Base-by-base conservation (phyloP, 2,888 invertebrate species). In the Megaustenia siamemsis region DNA sequence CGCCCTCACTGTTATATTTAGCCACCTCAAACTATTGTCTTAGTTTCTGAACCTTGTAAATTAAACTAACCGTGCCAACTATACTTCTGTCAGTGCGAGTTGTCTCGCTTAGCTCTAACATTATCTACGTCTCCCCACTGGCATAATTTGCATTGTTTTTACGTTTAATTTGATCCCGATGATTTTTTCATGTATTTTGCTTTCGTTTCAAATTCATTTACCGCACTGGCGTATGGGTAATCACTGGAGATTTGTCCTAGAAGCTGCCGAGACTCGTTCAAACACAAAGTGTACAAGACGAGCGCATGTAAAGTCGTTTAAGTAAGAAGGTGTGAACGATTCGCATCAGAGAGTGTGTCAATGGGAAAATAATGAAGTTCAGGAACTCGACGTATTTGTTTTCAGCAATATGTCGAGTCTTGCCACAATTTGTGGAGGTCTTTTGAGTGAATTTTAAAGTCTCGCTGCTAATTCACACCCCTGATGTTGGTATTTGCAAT, bases 341-440 rank as follows among this genome's bases (percentile, higher is more conserved):
- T n/a, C 1, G 45, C 56, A 10, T 77, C 24, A 56, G n/a, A n/a
- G 56, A n/a, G 24, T 38, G 60, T n/a, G 56, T 60, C 56, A 45
- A 77, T 77, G 77, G 18, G 60, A n/a, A 77, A 60, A 77, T 77
- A 77, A 77, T 77, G 56, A 60, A 60, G 53, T 38, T 38, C n/a
- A 15, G 15, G 15, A 18, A 60, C n/a, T 53, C 21, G 3, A 49
- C 15, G n/a, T 12, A 60, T 60, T 38, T 15, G 60, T 60, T 38
- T 77, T 38, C n/a, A n/a, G 4, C 60, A 60, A 21, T 53, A 60
- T 32, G 28, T 12, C 35, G 43, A 18, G 38, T 24, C 12, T 21
- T 3, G 32, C 32, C 0, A 12, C 10, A 40, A n/a, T 21, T 56
- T 66, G 35, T 63, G 63, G 35, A 63, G n/a, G 24, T 45, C 63